Percentiles rank a stretch among this genome's conserved stretches.
These are phyloP conservation scores for Lottia scabra DNA, from an alignment of 2,888 invertebrate species.

Conservation along the genomic window DNA sequence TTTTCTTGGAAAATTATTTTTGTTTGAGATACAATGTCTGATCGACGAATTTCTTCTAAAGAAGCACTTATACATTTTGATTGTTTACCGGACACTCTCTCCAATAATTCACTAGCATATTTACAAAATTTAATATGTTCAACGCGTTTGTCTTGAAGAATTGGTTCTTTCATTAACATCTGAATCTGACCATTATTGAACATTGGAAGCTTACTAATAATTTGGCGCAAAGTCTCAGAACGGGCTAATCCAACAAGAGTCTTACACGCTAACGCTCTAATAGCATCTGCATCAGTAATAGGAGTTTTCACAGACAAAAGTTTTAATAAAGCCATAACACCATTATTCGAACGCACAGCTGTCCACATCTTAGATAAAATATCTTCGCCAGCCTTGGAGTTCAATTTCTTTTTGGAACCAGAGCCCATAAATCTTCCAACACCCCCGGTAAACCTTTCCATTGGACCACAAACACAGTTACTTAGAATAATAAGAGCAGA, in stretches of 20 bases:
- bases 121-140: slow-evolving; percentile 97
- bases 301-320: slow-evolving; percentile 93
- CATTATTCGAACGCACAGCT: slow-evolving; percentile 91
- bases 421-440: slow-evolving; percentile 60
- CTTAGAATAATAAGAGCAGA: slow-evolving; percentile 90
- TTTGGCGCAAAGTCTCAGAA: slow-evolving; percentile 91
- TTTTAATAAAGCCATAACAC: slow-evolving; percentile 93
- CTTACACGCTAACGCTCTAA: slow-evolving; percentile 90
- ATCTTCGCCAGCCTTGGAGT: slow-evolving; percentile 76
- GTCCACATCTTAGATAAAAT: slow-evolving; percentile 94
- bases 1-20: slow-evolving; percentile 94
- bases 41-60: slow-evolving; percentile 86
- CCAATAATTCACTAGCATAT: slow-evolving; percentile 89
- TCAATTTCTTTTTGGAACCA: slow-evolving; percentile 59
- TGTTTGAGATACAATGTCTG: slow-evolving; percentile 96
- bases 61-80: slow-evolving; percentile 82
- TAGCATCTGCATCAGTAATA: slow-evolving; percentile 95
- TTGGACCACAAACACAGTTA: slow-evolving; percentile 94
- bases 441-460: slow-evolving; percentile 74
- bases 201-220: slow-evolving; percentile 93
- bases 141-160: slow-evolving; percentile 93
- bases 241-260: slow-evolving; percentile 93
- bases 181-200: slow-evolving; percentile 94
- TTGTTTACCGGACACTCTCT: slow-evolving; percentile 89
- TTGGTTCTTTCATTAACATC: slow-evolving; percentile 93